phyloP scores from a whole-genome alignment of 2,888 invertebrate genomes.

The Ptychoptera contaminata region DNA sequence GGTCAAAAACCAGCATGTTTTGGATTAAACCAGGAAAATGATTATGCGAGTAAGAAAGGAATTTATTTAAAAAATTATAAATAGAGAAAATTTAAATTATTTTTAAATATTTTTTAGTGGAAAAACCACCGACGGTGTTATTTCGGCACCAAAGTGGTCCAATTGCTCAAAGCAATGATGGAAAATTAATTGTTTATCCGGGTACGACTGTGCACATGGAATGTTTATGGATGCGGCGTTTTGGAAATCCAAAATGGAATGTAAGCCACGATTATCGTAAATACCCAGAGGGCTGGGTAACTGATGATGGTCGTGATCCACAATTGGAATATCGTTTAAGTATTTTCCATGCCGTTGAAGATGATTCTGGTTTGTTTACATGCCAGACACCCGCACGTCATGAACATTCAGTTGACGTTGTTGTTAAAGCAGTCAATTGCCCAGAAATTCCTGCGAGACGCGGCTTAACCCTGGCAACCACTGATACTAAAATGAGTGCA shows the following conservation, averaged over 20 bases:
- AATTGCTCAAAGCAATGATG: constrained; percentile 75
- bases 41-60: constrained; percentile 56
- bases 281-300: constrained; percentile 69
- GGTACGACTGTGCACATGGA: constrained; percentile 78
- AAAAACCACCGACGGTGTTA: constrained; percentile 69
- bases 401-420: constrained; percentile 62
- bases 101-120: constrained; percentile 43
- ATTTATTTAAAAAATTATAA: neutral
- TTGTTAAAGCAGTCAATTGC: constrained; percentile 68
- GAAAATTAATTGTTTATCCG: constrained; percentile 69
- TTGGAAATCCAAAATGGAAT: constrained; percentile 76
- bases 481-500: constrained; percentile 58
- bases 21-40: constrained; percentile 72
- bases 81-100: neutral
- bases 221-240: constrained; percentile 72
- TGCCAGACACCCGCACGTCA: constrained; percentile 77
- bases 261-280: constrained; percentile 51
- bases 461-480: constrained; percentile 54
- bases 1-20: constrained; percentile 62
- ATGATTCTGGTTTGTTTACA: constrained; percentile 70
- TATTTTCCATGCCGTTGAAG: constrained; percentile 62
- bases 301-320: constrained; percentile 62
- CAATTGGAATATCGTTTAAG: constrained; percentile 66
- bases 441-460: constrained; percentile 55
- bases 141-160: constrained; percentile 70